Conservation (phyloP, 2,113 vertebrate species). For the Paradoxurus hermaphroditus region DNA sequence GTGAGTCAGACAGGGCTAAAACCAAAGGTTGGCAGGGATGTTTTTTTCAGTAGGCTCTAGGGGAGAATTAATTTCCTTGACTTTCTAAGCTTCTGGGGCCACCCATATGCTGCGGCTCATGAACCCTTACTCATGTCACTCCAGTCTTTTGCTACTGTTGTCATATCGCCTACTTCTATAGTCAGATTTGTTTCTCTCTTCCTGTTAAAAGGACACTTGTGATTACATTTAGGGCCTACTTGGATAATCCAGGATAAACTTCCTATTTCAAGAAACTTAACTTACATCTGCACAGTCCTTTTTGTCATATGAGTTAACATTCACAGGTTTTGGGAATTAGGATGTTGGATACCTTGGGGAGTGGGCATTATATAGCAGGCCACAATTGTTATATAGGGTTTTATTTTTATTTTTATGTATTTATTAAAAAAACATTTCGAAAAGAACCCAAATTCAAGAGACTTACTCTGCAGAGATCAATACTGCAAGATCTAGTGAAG, state of each 20-base stretch:
- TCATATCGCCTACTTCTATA: neutral
- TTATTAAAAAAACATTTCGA: neutral
- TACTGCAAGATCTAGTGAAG: neutral
- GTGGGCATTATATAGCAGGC: neutral
- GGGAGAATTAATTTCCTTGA: neutral
- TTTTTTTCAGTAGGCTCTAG: neutral
- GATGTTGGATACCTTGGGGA: neutral
- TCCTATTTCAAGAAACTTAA: neutral
- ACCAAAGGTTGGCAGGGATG: neutral
- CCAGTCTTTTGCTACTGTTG: neutral
- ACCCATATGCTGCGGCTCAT: neutral
- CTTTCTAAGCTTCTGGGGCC: neutral
- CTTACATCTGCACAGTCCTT: neutral
- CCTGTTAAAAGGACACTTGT: neutral
- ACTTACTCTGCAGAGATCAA: neutral
- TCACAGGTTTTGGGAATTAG: neutral
- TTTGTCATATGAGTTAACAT: neutral
- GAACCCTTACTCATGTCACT: neutral
- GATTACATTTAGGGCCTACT: neutral
- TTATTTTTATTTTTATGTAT: neutral
- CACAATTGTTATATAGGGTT: neutral
- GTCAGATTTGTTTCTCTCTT: neutral
- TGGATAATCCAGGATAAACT: neutral
- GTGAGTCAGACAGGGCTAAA: neutral
- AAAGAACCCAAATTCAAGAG: neutral